These are phyloP conservation scores for Rhineura floridana DNA, from an alignment of 2,113 vertebrate species.

Conservation along the genomic window DNA sequence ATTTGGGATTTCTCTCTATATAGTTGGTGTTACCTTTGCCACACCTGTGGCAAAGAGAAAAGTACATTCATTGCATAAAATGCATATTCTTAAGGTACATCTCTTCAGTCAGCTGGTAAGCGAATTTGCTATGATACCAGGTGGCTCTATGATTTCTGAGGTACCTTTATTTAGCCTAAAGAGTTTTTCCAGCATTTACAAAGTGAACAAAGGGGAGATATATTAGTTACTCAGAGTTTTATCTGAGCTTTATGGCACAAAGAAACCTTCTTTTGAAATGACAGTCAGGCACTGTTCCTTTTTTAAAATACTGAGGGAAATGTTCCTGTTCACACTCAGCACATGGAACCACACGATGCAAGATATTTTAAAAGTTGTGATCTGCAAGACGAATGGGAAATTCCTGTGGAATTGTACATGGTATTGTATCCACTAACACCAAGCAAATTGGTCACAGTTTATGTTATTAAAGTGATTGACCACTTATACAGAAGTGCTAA, in stretches of 20 bases:
- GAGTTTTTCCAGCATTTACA: constrained; percentile 8
- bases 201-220: background rate
- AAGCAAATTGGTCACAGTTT: constrained; percentile 37
- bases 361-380: constrained; percentile 20
- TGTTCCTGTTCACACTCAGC: background rate
- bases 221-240: background rate
- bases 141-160: background rate
- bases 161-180: background rate
- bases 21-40: background rate
- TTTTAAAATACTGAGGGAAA: background rate
- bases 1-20: background rate
- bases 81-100: background rate
- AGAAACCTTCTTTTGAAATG: background rate
- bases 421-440: constrained; percentile 27
- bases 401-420: constrained; percentile 29
- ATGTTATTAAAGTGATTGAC: constrained; percentile 25
- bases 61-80: background rate
- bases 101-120: background rate
- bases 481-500: constrained; percentile 19
- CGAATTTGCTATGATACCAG: background rate
- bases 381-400: constrained; percentile 37
- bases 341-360: background rate
- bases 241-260: background rate
- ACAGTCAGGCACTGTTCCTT: background rate
- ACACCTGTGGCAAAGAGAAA: background rate